A percentile compares a stretch with the other conserved stretches of the same genome.
Evolutionary conservation across 2,888 invertebrate genomes (phyloP).

Genomic region (Lymantria monacha): DNA sequence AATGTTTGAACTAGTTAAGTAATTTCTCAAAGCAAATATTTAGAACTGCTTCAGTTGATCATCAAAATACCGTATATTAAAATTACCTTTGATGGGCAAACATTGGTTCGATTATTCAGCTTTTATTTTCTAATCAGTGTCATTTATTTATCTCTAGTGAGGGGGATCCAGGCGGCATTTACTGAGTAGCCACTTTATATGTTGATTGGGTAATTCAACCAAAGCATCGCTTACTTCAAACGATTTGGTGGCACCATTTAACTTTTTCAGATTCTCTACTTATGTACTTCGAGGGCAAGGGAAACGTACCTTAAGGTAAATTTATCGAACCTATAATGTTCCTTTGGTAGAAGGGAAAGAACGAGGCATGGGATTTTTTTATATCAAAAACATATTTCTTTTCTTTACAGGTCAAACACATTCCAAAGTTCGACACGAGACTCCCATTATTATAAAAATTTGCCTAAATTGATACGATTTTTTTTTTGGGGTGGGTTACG

Average conservation of each 20-base stretch:
- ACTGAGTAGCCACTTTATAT: slow-evolving; percentile 64
- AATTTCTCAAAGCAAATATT: too few relatives aligned
- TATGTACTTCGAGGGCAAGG: slow-evolving; percentile 8
- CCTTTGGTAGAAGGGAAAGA: slow-evolving; percentile 12
- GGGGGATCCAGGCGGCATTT: slow-evolving; percentile 55
- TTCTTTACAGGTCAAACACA: too few relatives aligned
- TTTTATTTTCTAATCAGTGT: slow-evolving; percentile 54
- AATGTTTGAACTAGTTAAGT: too few relatives aligned
- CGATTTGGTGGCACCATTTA: slow-evolving; percentile 48
- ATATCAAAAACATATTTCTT: too few relatives aligned
- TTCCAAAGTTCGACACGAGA: too few relatives aligned
- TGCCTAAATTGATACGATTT: too few relatives aligned
- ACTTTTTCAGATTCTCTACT: slow-evolving; percentile 26
- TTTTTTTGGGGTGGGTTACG: too few relatives aligned
- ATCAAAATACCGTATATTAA: slow-evolving; percentile 9
- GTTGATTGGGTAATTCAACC: slow-evolving; percentile 68
- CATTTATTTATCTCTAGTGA: slow-evolving; percentile 59
- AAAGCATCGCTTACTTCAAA: slow-evolving; percentile 49
- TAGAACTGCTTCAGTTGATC: too few relatives aligned
- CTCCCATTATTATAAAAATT: too few relatives aligned
- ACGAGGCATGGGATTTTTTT: too few relatives aligned
- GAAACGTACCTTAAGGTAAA: background rate
- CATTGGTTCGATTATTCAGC: slow-evolving; percentile 42
- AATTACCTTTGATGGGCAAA: slow-evolving; percentile 38
- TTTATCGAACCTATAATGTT: background rate